phyloP scores from a whole-genome alignment of 2,113 vertebrate genomes.

The Gila orcuttii region DNA sequence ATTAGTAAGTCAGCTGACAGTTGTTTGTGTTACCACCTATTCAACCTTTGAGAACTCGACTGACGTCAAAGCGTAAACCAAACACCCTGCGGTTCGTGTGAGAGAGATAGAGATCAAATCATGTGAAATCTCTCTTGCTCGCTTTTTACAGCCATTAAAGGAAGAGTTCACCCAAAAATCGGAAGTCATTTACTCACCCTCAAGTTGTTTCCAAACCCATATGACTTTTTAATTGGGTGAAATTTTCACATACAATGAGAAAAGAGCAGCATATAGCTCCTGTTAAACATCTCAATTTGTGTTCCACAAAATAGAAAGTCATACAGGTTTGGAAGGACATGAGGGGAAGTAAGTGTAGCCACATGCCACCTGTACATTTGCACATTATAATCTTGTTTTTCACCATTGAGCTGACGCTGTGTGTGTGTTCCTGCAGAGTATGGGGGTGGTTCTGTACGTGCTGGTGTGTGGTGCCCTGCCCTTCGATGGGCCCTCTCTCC shows the following conservation, averaged over 20 bases:
- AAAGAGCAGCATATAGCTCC: background rate
- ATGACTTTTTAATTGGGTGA: background rate
- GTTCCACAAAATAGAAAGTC: background rate
- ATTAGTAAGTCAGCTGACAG: constrained; percentile 45
- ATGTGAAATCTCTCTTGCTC: constrained; percentile 37
- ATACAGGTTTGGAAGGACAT: background rate
- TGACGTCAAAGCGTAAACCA: constrained; percentile 52
- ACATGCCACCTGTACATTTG: constrained; percentile 31
- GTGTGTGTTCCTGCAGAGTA: constrained; percentile 79
- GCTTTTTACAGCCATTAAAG: constrained; percentile 10
- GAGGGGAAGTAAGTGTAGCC: background rate
- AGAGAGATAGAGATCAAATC: constrained; percentile 28
- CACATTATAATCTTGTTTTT: constrained; percentile 15
- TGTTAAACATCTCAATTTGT: background rate
- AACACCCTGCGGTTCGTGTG: constrained; percentile 26
- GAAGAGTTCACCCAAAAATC: background rate
- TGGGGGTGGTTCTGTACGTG: constrained; percentile 97
- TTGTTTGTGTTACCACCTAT: constrained; percentile 38
- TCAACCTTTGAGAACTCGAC: constrained; percentile 39
- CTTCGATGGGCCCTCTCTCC: constrained; percentile 95
- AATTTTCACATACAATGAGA: background rate
- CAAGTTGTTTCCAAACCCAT: background rate
- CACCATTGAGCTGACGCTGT: constrained; percentile 21
- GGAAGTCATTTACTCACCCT: background rate
- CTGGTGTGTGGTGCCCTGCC: constrained; percentile 95